These are phyloP conservation scores for Tipula helvola DNA, from an alignment of 2,888 invertebrate species.

Conservation along the genomic window DNA sequence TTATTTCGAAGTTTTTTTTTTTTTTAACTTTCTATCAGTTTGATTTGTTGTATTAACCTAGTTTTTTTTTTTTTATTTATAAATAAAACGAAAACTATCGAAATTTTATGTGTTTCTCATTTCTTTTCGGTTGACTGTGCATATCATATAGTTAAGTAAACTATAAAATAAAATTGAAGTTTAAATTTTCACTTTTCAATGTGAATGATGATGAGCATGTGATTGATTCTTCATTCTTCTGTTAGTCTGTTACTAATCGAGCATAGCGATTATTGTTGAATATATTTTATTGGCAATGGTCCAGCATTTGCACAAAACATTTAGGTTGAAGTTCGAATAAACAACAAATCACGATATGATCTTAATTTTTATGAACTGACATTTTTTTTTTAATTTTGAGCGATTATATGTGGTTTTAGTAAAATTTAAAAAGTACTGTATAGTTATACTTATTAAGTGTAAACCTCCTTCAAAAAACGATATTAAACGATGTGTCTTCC, in stretches of 20 bases:
- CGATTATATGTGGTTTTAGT: no score
- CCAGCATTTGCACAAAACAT: neutral
- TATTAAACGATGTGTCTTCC: no score
- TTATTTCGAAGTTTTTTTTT: neutral
- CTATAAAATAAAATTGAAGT: neutral
- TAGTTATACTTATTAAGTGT: no score
- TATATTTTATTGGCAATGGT: no score
- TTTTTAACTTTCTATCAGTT: neutral
- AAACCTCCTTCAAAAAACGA: no score
- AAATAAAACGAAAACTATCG: neutral
- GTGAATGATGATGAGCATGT: neutral
- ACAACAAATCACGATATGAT: neutral
- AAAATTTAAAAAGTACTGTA: no score
- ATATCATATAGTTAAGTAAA: neutral
- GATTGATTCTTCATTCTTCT: neutral
- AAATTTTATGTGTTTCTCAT: neutral
- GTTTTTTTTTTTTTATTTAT: neutral
- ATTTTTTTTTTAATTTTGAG: no score
- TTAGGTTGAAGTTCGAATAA: neutral
- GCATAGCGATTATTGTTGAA: neutral
- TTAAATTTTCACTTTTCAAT: neutral
- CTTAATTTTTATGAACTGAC: no score
- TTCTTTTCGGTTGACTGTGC: neutral
- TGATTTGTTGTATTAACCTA: neutral
- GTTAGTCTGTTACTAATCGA: neutral